A percentile compares a stretch with the other conserved stretches of the same genome.
These are phyloP conservation scores for Leptothorax acervorum DNA, from an alignment of 2,888 invertebrate genomes.

Conservation along the genomic window DNA sequence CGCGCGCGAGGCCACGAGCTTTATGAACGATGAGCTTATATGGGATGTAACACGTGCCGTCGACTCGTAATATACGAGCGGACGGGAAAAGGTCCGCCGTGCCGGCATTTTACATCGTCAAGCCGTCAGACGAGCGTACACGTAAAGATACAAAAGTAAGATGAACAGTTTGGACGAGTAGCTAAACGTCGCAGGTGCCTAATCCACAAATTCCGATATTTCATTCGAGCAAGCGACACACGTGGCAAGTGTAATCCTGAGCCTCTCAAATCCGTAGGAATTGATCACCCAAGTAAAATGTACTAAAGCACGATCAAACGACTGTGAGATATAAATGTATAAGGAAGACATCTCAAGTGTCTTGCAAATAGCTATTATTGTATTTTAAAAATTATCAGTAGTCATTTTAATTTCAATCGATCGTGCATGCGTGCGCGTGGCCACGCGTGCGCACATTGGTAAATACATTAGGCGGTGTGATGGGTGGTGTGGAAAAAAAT, in stretches of 20 bases:
- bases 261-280: neutral
- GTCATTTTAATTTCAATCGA: neutral
- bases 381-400: neutral
- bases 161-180: conserved; percentile 44
- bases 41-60: conserved; percentile 78
- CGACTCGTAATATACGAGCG: conserved; percentile 75
- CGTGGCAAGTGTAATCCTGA: conserved; percentile 17
- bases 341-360: neutral
- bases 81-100: conserved; percentile 58
- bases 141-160: conserved; percentile 49
- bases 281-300: neutral
- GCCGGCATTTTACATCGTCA: conserved; percentile 59
- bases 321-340: neutral
- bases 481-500: conserved; percentile 1
- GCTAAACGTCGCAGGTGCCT: conserved; percentile 39
- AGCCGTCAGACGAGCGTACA: conserved; percentile 31
- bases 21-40: conserved; percentile 78
- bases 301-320: neutral
- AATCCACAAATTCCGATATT: conserved; percentile 43
- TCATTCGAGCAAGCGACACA: conserved; percentile 25
- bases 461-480: conserved; percentile 14
- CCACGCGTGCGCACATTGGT: neutral
- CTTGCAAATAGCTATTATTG: neutral
- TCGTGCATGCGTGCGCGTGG: neutral
- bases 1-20: conserved; percentile 63